These are phyloP conservation scores for Crypturellus undulatus DNA, from an alignment of 2,113 vertebrate genomes.

Conservation along the genomic window DNA sequence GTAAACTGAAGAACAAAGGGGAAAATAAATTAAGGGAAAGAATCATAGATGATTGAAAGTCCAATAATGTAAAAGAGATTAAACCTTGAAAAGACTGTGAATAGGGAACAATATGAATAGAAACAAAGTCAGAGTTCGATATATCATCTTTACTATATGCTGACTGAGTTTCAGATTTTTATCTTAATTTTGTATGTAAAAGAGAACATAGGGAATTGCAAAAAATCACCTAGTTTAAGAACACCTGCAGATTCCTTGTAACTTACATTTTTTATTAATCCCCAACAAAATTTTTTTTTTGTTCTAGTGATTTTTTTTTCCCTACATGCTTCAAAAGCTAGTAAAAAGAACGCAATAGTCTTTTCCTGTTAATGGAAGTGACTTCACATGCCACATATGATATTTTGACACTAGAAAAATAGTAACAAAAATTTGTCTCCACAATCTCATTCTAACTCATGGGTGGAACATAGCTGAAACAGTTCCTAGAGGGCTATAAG, in stretches of 20 bases:
- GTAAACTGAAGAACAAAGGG: background rate
- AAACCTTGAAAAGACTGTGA: background rate
- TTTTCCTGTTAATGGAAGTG: background rate
- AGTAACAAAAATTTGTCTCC: background rate
- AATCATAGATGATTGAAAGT: conserved; percentile 15
- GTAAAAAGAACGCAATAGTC: background rate
- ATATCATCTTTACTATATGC: conserved; percentile 22
- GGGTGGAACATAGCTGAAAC: background rate
- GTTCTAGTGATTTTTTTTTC: background rate
- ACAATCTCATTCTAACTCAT: background rate
- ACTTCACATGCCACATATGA: background rate
- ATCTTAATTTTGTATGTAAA: conserved; percentile 14
- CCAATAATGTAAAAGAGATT: conserved; percentile 24
- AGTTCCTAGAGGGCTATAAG: background rate
- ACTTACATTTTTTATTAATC: conserved; percentile 49
- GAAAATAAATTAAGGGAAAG: background rate
- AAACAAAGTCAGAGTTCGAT: background rate
- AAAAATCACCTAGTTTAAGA: conserved; percentile 10
- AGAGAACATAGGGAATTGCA: background rate
- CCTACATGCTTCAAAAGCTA: background rate
- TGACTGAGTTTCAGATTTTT: conserved; percentile 8
- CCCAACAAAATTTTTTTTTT: background rate
- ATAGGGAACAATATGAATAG: background rate
- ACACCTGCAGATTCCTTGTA: conserved; percentile 1
- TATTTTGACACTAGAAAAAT: background rate